Percentiles rank a stretch among this genome's conserved stretches.
Conservation (phyloP, 1,140 invertebrate genomes). For the Mizuhopecten yessoensis region DNA sequence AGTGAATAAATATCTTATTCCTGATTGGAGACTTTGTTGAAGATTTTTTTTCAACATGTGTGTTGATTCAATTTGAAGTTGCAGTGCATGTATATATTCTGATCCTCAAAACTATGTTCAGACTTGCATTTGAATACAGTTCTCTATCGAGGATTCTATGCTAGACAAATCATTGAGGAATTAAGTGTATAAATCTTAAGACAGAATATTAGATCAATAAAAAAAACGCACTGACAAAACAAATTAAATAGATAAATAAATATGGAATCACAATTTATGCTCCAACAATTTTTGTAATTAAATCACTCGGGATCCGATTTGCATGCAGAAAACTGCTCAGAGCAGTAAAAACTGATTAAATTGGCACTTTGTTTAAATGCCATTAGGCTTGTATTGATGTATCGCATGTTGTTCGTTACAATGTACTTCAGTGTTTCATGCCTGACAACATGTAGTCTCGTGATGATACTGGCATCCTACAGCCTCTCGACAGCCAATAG, state of each 20-base stretch:
- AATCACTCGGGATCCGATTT: background rate
- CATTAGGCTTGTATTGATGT: background rate
- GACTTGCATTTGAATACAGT: too few relatives aligned
- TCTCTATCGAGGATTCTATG: background rate
- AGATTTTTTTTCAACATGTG: too few relatives aligned
- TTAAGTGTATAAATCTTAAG: background rate
- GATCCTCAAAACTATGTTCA: too few relatives aligned
- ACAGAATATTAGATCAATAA: background rate
- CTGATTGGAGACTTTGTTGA: too few relatives aligned
- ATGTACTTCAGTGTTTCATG: background rate
- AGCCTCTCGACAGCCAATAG: background rate
- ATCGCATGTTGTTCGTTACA: background rate
- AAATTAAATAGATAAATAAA: conserved; percentile 11
- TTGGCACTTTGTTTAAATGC: background rate
- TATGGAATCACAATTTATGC: background rate
- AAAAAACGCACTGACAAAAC: background rate
- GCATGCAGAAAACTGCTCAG: background rate
- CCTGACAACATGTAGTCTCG: background rate
- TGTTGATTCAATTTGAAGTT: too few relatives aligned
- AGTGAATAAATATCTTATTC: too few relatives aligned
- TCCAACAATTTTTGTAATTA: background rate
- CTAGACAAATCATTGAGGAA: background rate
- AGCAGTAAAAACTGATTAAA: conserved; percentile 12
- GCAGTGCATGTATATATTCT: too few relatives aligned
- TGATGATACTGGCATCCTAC: background rate